These are phyloP conservation scores for Leuctra nigra DNA, from an alignment of 2,888 invertebrate species.

Conservation along the genomic window DNA sequence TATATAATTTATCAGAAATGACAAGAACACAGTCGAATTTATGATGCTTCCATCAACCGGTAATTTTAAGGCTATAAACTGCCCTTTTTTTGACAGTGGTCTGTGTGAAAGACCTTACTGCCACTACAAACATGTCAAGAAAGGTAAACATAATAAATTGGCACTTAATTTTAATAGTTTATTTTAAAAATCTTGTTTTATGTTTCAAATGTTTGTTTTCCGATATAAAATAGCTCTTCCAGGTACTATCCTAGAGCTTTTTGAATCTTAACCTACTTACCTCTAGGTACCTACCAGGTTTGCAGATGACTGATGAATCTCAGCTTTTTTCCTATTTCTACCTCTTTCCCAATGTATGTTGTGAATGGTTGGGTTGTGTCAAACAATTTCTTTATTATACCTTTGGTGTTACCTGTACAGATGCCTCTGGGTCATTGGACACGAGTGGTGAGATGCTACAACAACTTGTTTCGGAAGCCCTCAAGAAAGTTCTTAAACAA, in stretches of 20 bases:
- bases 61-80: conserved; percentile 76
- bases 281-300: too few species aligned
- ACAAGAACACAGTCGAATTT: conserved; percentile 14
- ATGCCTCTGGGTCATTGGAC: conserved; percentile 7
- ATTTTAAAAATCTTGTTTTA: background rate
- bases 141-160: conserved; percentile 44
- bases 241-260: too few species aligned
- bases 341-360: too few species aligned
- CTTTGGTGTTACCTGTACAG: background rate
- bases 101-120: conserved; percentile 85
- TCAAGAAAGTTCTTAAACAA: conserved; percentile 48
- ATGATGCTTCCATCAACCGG: conserved; percentile 87
- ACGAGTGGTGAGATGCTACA: conserved; percentile 47
- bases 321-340: too few species aligned
- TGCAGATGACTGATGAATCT: too few species aligned
- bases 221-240: too few species aligned
- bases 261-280: too few species aligned
- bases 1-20: too few species aligned
- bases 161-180: background rate
- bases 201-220: too few species aligned
- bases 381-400: background rate
- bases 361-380: too few species aligned
- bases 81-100: conserved; percentile 76
- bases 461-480: conserved; percentile 54
- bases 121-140: conserved; percentile 80